These are phyloP conservation scores for Meteorus cinctellus DNA, from an alignment of 2,888 invertebrate species.

Conservation along the genomic window DNA sequence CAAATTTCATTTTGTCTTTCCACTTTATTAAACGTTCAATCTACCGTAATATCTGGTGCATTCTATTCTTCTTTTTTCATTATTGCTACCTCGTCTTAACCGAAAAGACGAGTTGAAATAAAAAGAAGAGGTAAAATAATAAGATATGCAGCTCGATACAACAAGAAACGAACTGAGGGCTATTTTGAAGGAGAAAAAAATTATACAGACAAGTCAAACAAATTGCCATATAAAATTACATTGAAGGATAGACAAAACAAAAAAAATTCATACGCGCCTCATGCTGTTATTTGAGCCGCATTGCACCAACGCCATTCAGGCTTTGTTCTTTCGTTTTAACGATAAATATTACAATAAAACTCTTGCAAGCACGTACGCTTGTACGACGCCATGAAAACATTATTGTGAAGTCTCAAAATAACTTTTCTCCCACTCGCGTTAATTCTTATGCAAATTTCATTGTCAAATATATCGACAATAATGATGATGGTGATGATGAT, in stretches of 20 bases:
- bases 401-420: not conserved
- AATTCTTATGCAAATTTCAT: constrained; percentile 5
- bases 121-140: not conserved
- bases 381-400: not conserved
- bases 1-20: not conserved
- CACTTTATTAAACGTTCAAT: constrained; percentile 11
- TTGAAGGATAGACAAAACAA: constrained; percentile 2
- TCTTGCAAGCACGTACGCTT: not conserved
- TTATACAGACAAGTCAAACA: constrained; percentile 18
- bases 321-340: not conserved
- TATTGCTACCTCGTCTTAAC: not conserved
- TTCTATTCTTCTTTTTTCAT: not conserved
- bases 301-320: not conserved
- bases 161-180: constrained; percentile 14
- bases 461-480: not conserved
- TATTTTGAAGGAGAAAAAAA: constrained; percentile 30
- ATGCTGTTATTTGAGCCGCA: constrained; percentile 1
- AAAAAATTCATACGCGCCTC: not conserved
- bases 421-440: not conserved
- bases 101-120: not conserved
- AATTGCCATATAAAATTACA: constrained; percentile 30
- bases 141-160: constrained; percentile 13
- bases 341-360: constrained; percentile 4
- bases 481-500: not conserved
- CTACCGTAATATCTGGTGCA: constrained; percentile 2